Base-by-base conservation (phyloP, 2,797 vertebrate genomes). In the Dendrocincla fuliginosa region DNA sequence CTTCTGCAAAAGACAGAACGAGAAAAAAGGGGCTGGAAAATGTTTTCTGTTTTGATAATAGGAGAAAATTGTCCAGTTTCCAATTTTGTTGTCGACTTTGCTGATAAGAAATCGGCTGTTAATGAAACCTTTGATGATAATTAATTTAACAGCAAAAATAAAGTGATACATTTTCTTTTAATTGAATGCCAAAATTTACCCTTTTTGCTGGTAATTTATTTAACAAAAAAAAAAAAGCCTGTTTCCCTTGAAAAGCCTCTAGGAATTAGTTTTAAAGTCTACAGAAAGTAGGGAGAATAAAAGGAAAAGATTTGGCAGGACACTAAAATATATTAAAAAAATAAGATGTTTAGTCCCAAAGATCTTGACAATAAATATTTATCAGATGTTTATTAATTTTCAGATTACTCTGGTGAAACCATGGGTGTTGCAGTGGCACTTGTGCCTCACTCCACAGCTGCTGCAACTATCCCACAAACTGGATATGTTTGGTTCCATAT, bases 101-200 rank as follows among this genome's bases (percentile, higher is more conserved):
- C 77, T 95, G 96, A 97, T 97, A 96, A 94, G 68, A 95, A 97
- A 96, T 96, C 90, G 95, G 84, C 88, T 94, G 83, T 60, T 97
- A 97, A 96, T 91, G 70, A 97, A 97, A 97, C 32, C 91, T 98
- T 98, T 97, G 97, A 97, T 96, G 94, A 92, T 92, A 96, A 96
- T 95, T 94, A 96, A 96, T 96, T 96, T 87, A 95, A 42, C 61
- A 86, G 82, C 39, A 86, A 94, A 96, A 94, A 96, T 89, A 71
- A 64, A 81, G 69, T 65, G 56, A 95, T 94, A 90, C 85, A 56
- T 75, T 95, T 55, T 67, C 78, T 96, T 97, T 96, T 95, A 94
- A 96, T 95, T 92, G 76, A 90, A 89, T 95, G 94, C 95, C 96
- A 97, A 93, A 53, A 89, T 92, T 93, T 84, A 95, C 50, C 55